A percentile compares a stretch with the other conserved stretches of the same genome.
phyloP scores from a whole-genome alignment of 2,113 vertebrate species.

The Cottus gobio region DNA sequence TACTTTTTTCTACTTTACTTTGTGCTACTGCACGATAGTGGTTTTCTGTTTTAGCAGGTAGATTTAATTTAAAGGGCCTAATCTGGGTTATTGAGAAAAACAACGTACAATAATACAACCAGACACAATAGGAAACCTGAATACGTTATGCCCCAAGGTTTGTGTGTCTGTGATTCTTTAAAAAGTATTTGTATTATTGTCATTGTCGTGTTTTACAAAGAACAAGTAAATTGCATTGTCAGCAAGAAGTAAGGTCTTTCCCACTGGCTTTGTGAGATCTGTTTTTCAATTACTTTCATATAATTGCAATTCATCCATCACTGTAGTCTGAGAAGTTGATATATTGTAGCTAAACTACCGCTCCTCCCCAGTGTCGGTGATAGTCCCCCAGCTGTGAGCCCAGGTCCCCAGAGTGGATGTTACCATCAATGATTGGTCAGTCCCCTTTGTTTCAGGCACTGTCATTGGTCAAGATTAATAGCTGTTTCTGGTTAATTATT shows the following conservation, averaged over 20 bases:
- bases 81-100: not conserved
- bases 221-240: constrained; percentile 50
- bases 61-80: not conserved
- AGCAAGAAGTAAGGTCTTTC: constrained; percentile 1
- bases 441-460: constrained; percentile 68
- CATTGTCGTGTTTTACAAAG: constrained; percentile 2
- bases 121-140: not conserved
- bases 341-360: constrained; percentile 65
- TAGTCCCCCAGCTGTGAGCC: constrained; percentile 54
- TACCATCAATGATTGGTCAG: constrained; percentile 74
- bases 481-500: constrained; percentile 84
- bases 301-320: constrained; percentile 58
- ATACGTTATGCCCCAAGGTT: not conserved
- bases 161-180: not conserved
- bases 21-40: not conserved
- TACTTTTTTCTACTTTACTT: not conserved
- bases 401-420: constrained; percentile 53
- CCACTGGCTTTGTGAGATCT: constrained; percentile 23
- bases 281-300: constrained; percentile 35
- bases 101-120: not conserved
- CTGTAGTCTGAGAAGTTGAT: constrained; percentile 50
- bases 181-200: not conserved
- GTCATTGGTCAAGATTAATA: constrained; percentile 80
- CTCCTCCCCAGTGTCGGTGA: constrained; percentile 32
- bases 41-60: not conserved